Evolutionary conservation across 2,797 vertebrate species (phyloP).

Genomic region (Cyprinodon diabolis): DNA sequence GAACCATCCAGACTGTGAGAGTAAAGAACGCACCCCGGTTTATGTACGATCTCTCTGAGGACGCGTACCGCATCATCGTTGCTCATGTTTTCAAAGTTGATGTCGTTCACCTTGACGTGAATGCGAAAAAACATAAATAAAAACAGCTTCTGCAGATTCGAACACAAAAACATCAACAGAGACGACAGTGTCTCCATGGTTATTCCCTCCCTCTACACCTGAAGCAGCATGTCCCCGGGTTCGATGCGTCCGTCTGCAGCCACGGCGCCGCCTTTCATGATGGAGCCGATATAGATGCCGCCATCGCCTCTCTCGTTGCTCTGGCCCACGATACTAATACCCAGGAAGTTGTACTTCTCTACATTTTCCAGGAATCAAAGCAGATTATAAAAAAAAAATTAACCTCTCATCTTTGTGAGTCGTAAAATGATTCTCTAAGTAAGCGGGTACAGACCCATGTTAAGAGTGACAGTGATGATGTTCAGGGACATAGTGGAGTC

Average conservation of each 20-base stretch:
- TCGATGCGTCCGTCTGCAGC: conserved; percentile 89
- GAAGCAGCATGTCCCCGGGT: conserved; percentile 85
- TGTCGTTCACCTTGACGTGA: conserved; percentile 87
- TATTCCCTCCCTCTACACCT: conserved; percentile 66
- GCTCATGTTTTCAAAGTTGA: conserved; percentile 96
- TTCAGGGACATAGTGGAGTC: conserved; percentile 96
- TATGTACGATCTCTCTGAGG: conserved; percentile 92
- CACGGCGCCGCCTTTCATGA: conserved; percentile 90
- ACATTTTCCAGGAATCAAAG: conserved; percentile 1
- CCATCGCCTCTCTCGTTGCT: conserved; percentile 92
- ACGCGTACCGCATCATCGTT: conserved; percentile 92
- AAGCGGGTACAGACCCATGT: conserved; percentile 86
- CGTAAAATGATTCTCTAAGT: background rate
- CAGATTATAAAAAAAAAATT: too few relatives aligned
- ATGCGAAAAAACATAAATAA: background rate
- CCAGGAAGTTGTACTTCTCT: conserved; percentile 92
- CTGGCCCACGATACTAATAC: conserved; percentile 93
- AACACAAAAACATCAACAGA: background rate
- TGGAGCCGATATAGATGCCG: conserved; percentile 92
- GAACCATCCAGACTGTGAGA: too few relatives aligned
- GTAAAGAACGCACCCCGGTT: conserved; percentile 84
- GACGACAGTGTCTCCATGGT: too few relatives aligned
- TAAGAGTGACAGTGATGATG: conserved; percentile 93
- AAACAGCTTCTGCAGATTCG: background rate
- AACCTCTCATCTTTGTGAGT: background rate